phyloP scores from a whole-genome alignment of 2,888 invertebrate genomes.

The Drosophila percnosoma region DNA sequence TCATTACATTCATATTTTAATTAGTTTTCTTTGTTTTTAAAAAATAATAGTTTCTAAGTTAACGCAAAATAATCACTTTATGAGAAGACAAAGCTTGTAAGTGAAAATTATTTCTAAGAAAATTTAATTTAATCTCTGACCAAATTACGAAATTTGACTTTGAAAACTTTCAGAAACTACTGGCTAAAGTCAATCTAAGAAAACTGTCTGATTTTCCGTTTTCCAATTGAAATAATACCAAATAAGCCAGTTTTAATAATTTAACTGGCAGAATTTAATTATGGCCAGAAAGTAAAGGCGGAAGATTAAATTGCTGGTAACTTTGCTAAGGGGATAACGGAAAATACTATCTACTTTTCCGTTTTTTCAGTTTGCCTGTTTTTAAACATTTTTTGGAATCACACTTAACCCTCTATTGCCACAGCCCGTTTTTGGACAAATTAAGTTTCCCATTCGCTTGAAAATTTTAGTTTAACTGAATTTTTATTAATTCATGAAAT shows the following conservation, averaged over 20 bases:
- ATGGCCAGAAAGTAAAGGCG: rapidly evolving
- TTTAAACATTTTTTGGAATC: neutral
- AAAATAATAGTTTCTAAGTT: neutral
- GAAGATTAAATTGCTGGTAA: neutral
- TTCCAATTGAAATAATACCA: neutral
- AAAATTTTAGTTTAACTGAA: neutral
- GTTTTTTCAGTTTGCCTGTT: neutral
- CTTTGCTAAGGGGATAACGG: neutral
- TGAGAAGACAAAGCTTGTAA: neutral
- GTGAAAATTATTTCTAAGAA: neutral
- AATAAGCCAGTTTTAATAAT: neutral
- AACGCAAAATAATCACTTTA: neutral
- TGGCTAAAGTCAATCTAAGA: neutral
- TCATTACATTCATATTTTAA: neutral
- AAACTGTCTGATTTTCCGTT: neutral
- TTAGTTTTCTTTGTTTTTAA: too few relatives aligned
- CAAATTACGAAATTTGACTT: neutral
- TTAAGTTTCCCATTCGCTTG: neutral
- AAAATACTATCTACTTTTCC: neutral
- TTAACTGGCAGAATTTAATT: neutral
- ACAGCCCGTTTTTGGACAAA: neutral
- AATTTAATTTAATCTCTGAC: neutral
- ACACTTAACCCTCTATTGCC: neutral
- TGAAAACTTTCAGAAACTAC: neutral
- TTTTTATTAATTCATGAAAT: neutral